phyloP scores from a whole-genome alignment of 2,797 vertebrate species.

The Nyctibius grandis region DNA sequence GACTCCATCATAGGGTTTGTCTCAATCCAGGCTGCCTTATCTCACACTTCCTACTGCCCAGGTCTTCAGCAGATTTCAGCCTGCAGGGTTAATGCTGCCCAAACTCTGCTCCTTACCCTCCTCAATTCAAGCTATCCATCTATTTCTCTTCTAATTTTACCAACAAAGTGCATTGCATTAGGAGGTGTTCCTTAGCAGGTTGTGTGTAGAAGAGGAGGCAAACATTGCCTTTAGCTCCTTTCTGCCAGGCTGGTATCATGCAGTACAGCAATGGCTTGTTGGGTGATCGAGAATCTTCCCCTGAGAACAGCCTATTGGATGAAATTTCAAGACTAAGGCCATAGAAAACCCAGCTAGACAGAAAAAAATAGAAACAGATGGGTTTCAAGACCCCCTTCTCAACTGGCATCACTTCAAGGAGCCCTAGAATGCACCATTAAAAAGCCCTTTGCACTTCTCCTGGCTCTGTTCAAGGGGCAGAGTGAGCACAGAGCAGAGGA shows the following conservation, averaged over 20 bases:
- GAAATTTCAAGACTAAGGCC: neutral
- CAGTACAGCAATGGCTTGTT: neutral
- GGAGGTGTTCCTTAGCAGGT: neutral
- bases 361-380: neutral
- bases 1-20: neutral
- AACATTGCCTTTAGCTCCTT: neutral
- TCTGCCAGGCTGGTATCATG: neutral
- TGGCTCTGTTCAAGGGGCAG: neutral
- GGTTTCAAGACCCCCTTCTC: neutral
- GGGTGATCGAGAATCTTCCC: neutral
- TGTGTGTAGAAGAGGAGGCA: neutral
- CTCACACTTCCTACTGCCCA: neutral
- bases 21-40: neutral
- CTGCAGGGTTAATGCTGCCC: neutral
- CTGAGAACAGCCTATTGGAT: neutral
- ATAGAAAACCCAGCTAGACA: neutral
- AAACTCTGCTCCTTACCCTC: neutral
- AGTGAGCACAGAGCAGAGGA: neutral
- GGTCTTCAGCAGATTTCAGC: neutral
- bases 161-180: neutral
- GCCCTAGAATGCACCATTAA: neutral
- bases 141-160: neutral
- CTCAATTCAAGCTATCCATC: neutral
- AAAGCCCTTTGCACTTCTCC: neutral
- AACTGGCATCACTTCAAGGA: neutral